Percentiles rank a stretch among this genome's conserved stretches.
Evolutionary conservation across 2,113 vertebrate species (phyloP).

Genomic region (Psittacus erithacus): DNA sequence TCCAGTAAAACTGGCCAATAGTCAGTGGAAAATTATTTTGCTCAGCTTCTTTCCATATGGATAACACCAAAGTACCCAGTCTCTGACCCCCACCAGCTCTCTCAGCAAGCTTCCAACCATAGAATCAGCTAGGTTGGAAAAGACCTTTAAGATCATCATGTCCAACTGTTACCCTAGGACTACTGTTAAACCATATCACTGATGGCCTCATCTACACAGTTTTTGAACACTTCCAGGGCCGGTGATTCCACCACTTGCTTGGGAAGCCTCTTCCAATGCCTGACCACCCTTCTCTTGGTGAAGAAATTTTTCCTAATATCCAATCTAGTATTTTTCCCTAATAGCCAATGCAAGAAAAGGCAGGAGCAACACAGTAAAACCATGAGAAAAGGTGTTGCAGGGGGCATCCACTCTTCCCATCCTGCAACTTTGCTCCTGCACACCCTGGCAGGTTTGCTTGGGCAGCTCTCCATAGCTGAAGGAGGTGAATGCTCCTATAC

Average conservation of each 20-base stretch:
- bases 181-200: background rate
- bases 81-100: background rate
- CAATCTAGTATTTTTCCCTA: background rate
- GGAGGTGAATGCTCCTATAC: background rate
- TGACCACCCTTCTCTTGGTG: background rate
- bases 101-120: background rate
- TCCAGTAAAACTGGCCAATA: background rate
- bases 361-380: background rate
- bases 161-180: background rate
- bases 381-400: rapidly evolving
- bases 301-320: background rate
- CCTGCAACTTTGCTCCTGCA: background rate
- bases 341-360: background rate
- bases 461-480: background rate
- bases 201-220: background rate
- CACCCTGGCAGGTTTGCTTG: rapidly evolving
- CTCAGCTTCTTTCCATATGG: background rate
- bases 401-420: rapidly evolving
- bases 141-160: background rate
- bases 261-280: background rate
- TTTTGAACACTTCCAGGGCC: background rate
- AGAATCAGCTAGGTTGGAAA: background rate
- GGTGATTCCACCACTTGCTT: background rate
- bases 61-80: rapidly evolving
- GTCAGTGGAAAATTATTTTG: background rate